These are phyloP conservation scores for Metacarcinus magister DNA, from an alignment of 2,888 invertebrate genomes.

Conservation along the genomic window DNA sequence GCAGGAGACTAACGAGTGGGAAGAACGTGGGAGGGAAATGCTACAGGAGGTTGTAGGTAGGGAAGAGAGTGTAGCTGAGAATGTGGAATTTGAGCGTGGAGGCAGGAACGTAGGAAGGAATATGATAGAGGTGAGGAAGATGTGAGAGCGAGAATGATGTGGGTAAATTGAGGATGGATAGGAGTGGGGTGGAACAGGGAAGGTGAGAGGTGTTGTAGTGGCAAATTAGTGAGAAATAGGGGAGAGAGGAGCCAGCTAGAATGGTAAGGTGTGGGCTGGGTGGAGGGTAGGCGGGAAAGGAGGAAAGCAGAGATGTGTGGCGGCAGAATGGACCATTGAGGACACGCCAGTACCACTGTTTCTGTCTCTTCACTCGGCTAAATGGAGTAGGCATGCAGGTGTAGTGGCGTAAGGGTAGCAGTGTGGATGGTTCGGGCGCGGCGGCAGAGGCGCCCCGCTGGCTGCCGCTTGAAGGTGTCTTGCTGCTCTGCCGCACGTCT, in stretches of 20 bases:
- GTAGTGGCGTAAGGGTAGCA: not conserved
- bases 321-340: not conserved
- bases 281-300: not conserved
- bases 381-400: not conserved
- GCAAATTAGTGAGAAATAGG: not conserved
- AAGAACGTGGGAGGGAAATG: not conserved
- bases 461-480: slow-evolving; percentile 31
- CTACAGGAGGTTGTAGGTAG: not conserved
- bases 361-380: slow-evolving; percentile 1
- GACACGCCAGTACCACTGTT: not conserved
- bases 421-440: not conserved
- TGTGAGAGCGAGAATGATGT: not conserved
- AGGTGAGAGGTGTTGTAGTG: not conserved
- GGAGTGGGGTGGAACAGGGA: not conserved
- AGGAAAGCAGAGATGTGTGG: not conserved
- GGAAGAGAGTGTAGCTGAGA: not conserved
- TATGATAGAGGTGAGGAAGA: not conserved
- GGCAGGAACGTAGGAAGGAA: not conserved
- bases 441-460: slow-evolving; percentile 16
- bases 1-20: not conserved
- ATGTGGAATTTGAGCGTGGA: not conserved
- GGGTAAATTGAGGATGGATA: not conserved
- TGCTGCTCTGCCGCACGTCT: not conserved
- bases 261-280: not conserved
- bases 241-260: not conserved